phyloP scores from a whole-genome alignment of 2,797 vertebrate species.

The Eulemur mongoz region DNA sequence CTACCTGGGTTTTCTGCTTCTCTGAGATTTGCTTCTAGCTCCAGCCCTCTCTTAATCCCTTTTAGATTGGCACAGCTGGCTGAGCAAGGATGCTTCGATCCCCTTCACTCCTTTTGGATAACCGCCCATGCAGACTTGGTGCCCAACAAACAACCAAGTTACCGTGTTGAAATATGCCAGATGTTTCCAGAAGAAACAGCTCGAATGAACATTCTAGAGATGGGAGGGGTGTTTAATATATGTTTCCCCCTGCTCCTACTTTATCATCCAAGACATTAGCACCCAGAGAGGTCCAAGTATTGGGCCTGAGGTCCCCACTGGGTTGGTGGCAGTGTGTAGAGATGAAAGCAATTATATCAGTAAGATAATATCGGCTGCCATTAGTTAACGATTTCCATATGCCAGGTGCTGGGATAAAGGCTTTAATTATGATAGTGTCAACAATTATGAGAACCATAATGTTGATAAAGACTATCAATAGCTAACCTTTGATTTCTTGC shows the following conservation, averaged over 20 bases:
- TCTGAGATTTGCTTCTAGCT: not conserved
- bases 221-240: not conserved
- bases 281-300: not conserved
- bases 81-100: not conserved
- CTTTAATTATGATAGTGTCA: not conserved
- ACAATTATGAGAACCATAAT: not conserved
- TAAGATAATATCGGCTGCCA: not conserved
- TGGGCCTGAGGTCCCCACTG: not conserved
- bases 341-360: not conserved
- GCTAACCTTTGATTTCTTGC: not conserved
- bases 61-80: conserved; percentile 31
- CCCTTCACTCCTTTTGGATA: not conserved
- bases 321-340: not conserved
- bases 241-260: not conserved
- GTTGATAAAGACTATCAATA: not conserved
- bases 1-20: conserved; percentile 49
- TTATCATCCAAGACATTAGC: not conserved
- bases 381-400: not conserved
- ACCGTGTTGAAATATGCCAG: not conserved
- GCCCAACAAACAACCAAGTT: not conserved
- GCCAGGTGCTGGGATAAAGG: not conserved
- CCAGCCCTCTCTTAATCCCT: not conserved
- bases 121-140: not conserved
- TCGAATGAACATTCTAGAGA: not conserved
- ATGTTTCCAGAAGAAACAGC: not conserved